phyloP scores from a whole-genome alignment of 2,113 vertebrate genomes.

The Tursiops truncatus region DNA sequence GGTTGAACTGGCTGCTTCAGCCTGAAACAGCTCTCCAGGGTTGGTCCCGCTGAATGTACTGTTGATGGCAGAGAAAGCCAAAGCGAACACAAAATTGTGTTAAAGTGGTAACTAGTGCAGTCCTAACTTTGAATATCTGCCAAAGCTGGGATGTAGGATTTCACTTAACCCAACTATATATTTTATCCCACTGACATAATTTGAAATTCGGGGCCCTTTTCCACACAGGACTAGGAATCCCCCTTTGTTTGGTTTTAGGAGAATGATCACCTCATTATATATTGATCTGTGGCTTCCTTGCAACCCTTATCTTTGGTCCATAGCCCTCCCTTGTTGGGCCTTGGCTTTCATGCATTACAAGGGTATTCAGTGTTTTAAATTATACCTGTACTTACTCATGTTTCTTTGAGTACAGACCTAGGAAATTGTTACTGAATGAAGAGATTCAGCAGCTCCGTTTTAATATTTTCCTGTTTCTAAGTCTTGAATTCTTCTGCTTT shows the following conservation, averaged over 20 bases:
- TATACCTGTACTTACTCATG: neutral
- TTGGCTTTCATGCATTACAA: neutral
- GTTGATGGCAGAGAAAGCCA: neutral
- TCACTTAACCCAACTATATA: neutral
- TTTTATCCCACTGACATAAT: neutral
- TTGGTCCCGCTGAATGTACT: neutral
- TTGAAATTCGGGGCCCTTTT: neutral
- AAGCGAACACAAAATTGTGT: neutral
- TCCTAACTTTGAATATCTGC: neutral
- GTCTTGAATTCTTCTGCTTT: neutral
- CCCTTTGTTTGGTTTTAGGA: neutral
- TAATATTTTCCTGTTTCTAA: neutral
- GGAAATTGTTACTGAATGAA: neutral
- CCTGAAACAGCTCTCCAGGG: neutral
- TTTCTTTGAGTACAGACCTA: neutral
- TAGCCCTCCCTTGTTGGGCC: neutral
- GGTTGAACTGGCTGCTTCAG: neutral
- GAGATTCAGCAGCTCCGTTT: neutral
- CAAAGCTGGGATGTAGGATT: neutral
- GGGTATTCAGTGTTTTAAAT: neutral
- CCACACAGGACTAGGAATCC: neutral
- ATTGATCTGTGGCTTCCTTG: neutral
- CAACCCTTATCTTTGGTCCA: neutral
- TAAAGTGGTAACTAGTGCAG: neutral
- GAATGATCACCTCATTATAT: neutral